Conservation (phyloP, 2,888 invertebrate genomes). For the Spilosoma lubricipeda region DNA sequence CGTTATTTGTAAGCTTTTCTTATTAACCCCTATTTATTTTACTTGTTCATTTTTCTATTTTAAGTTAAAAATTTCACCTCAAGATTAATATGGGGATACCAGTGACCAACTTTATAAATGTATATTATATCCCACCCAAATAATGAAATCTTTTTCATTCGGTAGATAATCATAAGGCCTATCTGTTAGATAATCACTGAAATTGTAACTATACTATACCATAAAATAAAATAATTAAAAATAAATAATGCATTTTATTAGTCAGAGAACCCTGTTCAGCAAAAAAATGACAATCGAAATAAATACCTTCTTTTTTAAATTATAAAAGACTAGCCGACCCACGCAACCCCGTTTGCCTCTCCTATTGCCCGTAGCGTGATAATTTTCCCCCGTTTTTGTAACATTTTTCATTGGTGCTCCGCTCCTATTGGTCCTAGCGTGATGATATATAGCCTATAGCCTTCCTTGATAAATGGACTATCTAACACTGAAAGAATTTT, state of each 20-base stretch:
- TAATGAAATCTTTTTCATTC: conserved; percentile 40
- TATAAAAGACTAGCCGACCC: too few relatives aligned
- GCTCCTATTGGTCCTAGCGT: too few relatives aligned
- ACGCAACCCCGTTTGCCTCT: too few relatives aligned
- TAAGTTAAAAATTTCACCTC: conserved; percentile 27
- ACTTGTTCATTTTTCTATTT: conserved; percentile 34
- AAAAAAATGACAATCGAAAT: neutral
- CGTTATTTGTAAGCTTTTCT: conserved; percentile 51
- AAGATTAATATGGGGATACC: conserved; percentile 32
- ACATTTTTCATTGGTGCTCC: too few relatives aligned
- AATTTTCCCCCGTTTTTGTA: too few relatives aligned
- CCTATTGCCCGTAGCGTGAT: too few relatives aligned
- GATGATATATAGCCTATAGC: too few relatives aligned
- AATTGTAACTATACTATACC: conserved; percentile 45
- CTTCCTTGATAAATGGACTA: too few relatives aligned
- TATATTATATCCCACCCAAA: conserved; percentile 47
- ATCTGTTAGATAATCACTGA: conserved; percentile 43
- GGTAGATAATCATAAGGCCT: conserved; percentile 32
- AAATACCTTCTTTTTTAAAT: neutral
- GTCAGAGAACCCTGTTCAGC: neutral
- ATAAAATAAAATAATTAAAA: conserved; percentile 28
- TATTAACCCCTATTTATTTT: conserved; percentile 51
- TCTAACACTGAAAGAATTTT: too few relatives aligned
- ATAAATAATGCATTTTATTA: conserved; percentile 25
- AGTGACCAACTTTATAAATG: conserved; percentile 19